Evolutionary conservation across 37 sponge, comb jelly and placozoan genomes (phyloP).

Genomic region (Sycon ciliatum): DNA sequence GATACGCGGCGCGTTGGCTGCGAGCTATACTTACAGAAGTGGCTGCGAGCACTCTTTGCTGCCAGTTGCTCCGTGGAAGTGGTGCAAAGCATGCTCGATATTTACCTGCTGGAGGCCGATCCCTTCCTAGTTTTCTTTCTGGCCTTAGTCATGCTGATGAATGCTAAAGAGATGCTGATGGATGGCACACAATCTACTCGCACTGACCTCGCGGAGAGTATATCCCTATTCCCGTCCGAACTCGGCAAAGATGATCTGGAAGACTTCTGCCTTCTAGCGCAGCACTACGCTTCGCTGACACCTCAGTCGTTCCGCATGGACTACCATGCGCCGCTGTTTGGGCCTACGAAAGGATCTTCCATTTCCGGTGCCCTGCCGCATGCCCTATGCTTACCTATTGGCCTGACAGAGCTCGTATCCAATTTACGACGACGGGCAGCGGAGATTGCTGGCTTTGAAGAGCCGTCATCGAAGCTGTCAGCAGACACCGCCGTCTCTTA

Average conservation of each 20-base stretch:
- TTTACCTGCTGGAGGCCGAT: conserved; percentile 67
- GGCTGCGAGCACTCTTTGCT: conserved; percentile 67
- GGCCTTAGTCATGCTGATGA: conserved; percentile 71
- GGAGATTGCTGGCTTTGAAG: too few relatives aligned
- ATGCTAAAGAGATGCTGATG: conserved; percentile 73
- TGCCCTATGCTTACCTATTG: conserved; percentile 74
- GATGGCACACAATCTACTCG: too few relatives aligned
- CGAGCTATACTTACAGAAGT: conserved; percentile 65
- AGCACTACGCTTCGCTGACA: conserved; percentile 71
- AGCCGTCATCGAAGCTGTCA: too few relatives aligned
- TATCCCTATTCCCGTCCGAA: conserved; percentile 52
- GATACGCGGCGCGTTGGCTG: conserved; percentile 74
- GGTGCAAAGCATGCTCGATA: conserved; percentile 49
- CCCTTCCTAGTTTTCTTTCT: conserved; percentile 84
- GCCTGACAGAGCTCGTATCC: conserved; percentile 63
- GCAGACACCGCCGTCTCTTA: too few relatives aligned
- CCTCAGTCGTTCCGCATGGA: too few relatives aligned
- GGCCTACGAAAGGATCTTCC: too few relatives aligned
- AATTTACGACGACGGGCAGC: too few relatives aligned
- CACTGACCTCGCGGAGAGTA: conserved; percentile 11
- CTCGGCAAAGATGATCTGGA: conserved; percentile 57
- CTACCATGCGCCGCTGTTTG: conserved; percentile 59
- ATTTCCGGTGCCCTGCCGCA: conserved; percentile 44
- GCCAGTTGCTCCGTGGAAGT: conserved; percentile 43
- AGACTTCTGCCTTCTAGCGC: conserved; percentile 72